phyloP scores from a whole-genome alignment of 2,113 vertebrate genomes.

The Anhinga rufa region DNA sequence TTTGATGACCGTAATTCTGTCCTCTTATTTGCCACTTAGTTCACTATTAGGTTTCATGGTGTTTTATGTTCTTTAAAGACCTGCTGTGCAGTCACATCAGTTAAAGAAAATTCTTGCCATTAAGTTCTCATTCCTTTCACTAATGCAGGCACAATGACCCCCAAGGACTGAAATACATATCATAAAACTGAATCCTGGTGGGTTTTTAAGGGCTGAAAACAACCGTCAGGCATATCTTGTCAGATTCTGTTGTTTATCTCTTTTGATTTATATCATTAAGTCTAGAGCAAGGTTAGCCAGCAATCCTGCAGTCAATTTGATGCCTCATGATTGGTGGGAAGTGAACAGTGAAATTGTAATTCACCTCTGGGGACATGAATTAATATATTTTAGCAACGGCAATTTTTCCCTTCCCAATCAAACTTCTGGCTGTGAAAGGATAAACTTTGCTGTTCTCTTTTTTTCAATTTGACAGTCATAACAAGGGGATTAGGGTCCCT shows the following conservation, averaged over 20 bases:
- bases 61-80: slow-evolving; percentile 29
- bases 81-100: slow-evolving; percentile 14
- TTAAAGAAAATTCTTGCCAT: slow-evolving; percentile 10
- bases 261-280: slow-evolving; percentile 20
- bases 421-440: background rate
- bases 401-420: background rate
- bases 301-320: background rate
- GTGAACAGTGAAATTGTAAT: slow-evolving; percentile 26
- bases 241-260: slow-evolving; percentile 39
- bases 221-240: slow-evolving; percentile 16
- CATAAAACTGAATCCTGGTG: slow-evolving; percentile 23
- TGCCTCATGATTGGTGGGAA: slow-evolving; percentile 14
- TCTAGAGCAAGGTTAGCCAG: slow-evolving; percentile 19
- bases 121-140: background rate
- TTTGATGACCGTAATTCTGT: background rate
- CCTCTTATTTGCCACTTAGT: slow-evolving; percentile 10
- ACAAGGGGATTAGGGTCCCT: background rate
- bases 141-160: slow-evolving; percentile 11
- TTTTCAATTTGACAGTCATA: background rate
- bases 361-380: slow-evolving; percentile 12
- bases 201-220: slow-evolving; percentile 6
- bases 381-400: background rate
- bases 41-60: background rate
- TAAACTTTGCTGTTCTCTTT: background rate
- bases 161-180: background rate